Percentiles rank a stretch among this genome's conserved stretches.
Evolutionary conservation across 2,888 invertebrate genomes (phyloP).

Genomic region (Busseola fusca): DNA sequence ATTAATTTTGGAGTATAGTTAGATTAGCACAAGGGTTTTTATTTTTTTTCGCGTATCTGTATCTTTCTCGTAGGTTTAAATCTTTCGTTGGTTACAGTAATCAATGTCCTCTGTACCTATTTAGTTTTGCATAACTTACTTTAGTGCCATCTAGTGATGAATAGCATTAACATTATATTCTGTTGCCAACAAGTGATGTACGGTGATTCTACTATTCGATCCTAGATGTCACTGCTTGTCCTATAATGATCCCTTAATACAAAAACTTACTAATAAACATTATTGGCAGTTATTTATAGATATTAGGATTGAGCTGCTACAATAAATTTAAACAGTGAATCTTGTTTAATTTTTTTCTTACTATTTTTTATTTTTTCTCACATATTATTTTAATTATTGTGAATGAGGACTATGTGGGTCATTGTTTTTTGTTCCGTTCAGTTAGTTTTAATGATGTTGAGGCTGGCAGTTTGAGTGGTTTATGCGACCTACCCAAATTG

Average conservation of each 20-base stretch:
- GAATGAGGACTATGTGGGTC: too few species aligned
- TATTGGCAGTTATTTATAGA: too few species aligned
- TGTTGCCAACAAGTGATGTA: not conserved
- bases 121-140: not conserved
- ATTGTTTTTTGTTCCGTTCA: too few species aligned
- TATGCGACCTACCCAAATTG: too few species aligned
- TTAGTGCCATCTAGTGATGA: conserved; percentile 48
- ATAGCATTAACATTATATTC: conserved; percentile 22
- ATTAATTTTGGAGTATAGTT: not conserved
- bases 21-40: not conserved
- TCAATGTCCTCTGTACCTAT: conserved; percentile 8
- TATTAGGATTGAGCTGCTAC: too few species aligned
- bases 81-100: not conserved
- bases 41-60: not conserved
- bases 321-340: too few species aligned
- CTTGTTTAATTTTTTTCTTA: too few species aligned
- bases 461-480: too few species aligned
- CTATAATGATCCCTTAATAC: not conserved
- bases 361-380: too few species aligned
- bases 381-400: too few species aligned
- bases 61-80: not conserved
- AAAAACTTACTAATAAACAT: not conserved
- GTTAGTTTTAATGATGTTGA: too few species aligned
- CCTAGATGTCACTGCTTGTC: conserved; percentile 59
- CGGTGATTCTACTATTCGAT: conserved; percentile 47